Base-by-base conservation (phyloP, 1,140 invertebrate genomes). In the Magallana gigas region DNA sequence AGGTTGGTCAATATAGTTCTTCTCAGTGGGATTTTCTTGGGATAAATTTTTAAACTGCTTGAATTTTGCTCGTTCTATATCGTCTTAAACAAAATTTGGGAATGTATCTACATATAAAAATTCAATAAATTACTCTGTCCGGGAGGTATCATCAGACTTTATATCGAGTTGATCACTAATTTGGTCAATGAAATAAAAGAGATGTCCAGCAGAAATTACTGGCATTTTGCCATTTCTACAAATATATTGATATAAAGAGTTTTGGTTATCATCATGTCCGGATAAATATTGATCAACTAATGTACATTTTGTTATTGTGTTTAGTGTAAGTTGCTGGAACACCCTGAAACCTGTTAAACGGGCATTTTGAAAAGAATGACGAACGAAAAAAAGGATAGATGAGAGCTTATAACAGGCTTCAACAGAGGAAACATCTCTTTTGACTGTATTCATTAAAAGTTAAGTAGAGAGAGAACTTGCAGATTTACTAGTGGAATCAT, bases 351-450 rank as follows among this genome's bases (percentile, higher is more conserved):
- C 71, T 57, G 85, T 80, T 11, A 89, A 64, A 82, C 81, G 81
- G 8, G 86, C 56, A 57, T 36, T 62, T 81, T 89, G 82, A 87
- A 85, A 87, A 18, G 23, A 68, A 71, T 89, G 88, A 82, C 68
- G 82, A n/a, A 89, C 12, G 84, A 68, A 82, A 87, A 89, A 29
- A 58, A 85, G 85, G 11, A 87, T 1, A n/a, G 12, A 14, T 14
- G 85, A 84, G 11, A 89, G 56, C 82, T 87, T 85, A 87, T 80
- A 87, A n/a, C 58, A 85, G 11, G 88, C 85, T 62, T 89, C 68
- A 23, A 87, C 71, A 82, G 81, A 58, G 16, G 85, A 71, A 71
- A 89, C 56, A 59, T 87, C 85, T n/a, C 88, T 29, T 81, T 86
- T 86, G 12, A 86, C 68, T 18, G 85, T 87, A 14, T 71, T 23